Evolutionary conservation across 2,888 invertebrate species (phyloP), one percentile per base, ranked within the genome.

Genomic region (Ptychoptera contaminata): DNA sequence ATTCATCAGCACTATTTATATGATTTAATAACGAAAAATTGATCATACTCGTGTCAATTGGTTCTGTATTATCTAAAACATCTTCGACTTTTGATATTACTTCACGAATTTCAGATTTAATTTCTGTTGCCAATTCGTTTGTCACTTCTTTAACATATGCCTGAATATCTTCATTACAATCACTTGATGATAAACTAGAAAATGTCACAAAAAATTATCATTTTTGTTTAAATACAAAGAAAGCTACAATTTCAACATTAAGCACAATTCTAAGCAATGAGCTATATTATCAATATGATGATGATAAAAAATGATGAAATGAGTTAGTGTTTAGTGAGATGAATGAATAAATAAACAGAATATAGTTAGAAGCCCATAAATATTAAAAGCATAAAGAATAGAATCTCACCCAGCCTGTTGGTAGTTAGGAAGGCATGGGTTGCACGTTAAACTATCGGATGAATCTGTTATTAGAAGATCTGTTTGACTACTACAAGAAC

Each of bases 41-140:
- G 12, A 48, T 32, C 9, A 46, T 46, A 37, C 59, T 59, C 16
- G 71, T 68, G 52, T 78, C 77, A 7, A 72, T 58, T 1, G 68
- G 65, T 55, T 78, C 79, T 1, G 76, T 74, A 58, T 79, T 80
- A 49, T 82, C 81, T 31, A 83, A 63, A 40, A 81, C 83, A 57
- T 83, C 82, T 52, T 85, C 83, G 1, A 85, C 84, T 61, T 76
- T 78, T 2, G 79, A 81, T 52, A 84, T 84, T 1, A 85, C 83
- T 61, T 79, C 83, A 7, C 84, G 70, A 36, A 85, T 79, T 67
- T 84, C 84, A 2, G 83, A 83, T 58, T 83, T 84, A 15, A 85
- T 80, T 64, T 84, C 83, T 9, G 80, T 82, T 1, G 83, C 83
- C 49, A 84, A 67, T 64, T 83, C 82, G 62, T 75, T 78, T 5